Percentiles rank a stretch among this genome's conserved stretches.
phyloP scores from a whole-genome alignment of 1,140 invertebrate genomes.

The Drosophila trapezifrons region DNA sequence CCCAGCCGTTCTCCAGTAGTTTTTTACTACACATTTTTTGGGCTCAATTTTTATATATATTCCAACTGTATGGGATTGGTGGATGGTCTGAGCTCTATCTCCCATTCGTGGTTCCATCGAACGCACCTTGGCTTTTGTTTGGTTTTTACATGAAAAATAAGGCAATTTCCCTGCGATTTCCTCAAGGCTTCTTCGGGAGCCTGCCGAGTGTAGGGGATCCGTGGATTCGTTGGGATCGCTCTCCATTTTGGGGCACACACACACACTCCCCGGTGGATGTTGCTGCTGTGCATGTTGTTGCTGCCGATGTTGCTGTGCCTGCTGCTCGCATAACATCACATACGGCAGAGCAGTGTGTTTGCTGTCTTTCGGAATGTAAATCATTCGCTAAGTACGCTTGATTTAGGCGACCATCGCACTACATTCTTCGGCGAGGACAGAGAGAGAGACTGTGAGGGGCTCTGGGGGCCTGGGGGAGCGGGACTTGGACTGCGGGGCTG shows the following conservation, averaged over 20 bases:
- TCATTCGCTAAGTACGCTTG: conserved; percentile 84
- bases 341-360: conserved; percentile 83
- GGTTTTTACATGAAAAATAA: too few relatives aligned
- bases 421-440: conserved; percentile 70
- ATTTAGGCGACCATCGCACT: conserved; percentile 84
- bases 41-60: too few relatives aligned
- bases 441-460: neutral
- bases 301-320: conserved; percentile 30
- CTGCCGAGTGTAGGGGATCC: conserved; percentile 54
- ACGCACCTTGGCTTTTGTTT: too few relatives aligned
- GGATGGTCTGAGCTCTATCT: too few relatives aligned
- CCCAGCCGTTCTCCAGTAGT: too few relatives aligned
- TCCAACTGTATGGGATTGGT: too few relatives aligned
- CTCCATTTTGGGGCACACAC: conserved; percentile 23
- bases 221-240: conserved; percentile 14
- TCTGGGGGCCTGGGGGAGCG: neutral
- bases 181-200: too few relatives aligned
- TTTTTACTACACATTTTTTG: too few relatives aligned
- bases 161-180: too few relatives aligned
- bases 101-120: too few relatives aligned
- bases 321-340: conserved; percentile 83
- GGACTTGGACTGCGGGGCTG: conserved; percentile 17
- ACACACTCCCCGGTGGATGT: conserved; percentile 27
- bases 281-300: conserved; percentile 31
- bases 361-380: conserved; percentile 84